A percentile compares a stretch with the other conserved stretches of the same genome.
Evolutionary conservation across 2,113 vertebrate species (phyloP).

Genomic region (Bambusicola thoracicus): DNA sequence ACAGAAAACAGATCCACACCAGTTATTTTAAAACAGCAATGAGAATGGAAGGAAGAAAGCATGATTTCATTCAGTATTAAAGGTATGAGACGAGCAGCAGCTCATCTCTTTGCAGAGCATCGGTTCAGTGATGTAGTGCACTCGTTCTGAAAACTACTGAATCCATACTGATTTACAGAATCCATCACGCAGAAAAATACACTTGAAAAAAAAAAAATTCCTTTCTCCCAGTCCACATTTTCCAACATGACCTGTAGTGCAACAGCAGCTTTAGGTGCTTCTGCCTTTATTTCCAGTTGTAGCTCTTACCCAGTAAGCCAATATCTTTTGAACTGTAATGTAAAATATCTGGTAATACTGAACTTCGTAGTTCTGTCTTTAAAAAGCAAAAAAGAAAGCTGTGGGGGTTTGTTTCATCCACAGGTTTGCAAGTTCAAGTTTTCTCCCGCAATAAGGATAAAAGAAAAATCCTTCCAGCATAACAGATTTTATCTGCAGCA

Average conservation of each 20-base stretch:
- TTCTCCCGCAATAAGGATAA: neutral
- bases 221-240: neutral
- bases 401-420: neutral
- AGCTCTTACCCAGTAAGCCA: neutral
- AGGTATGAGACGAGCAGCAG: neutral
- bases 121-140: neutral
- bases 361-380: neutral
- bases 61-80: neutral
- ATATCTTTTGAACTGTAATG: neutral
- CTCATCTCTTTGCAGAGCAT: neutral
- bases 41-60: neutral
- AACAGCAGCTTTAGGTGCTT: neutral
- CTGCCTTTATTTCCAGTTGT: neutral
- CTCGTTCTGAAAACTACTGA: neutral
- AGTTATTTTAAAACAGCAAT: neutral
- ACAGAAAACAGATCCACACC: neutral
- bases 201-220: neutral
- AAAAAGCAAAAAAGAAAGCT: neutral
- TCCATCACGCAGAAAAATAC: neutral
- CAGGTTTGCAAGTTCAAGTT: neutral
- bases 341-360: neutral
- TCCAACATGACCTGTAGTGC: neutral
- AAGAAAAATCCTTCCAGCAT: neutral
- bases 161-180: neutral
- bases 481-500: neutral